These are phyloP conservation scores for Leucoptera coffeella DNA, from an alignment of 2,888 invertebrate genomes.

Conservation along the genomic window DNA sequence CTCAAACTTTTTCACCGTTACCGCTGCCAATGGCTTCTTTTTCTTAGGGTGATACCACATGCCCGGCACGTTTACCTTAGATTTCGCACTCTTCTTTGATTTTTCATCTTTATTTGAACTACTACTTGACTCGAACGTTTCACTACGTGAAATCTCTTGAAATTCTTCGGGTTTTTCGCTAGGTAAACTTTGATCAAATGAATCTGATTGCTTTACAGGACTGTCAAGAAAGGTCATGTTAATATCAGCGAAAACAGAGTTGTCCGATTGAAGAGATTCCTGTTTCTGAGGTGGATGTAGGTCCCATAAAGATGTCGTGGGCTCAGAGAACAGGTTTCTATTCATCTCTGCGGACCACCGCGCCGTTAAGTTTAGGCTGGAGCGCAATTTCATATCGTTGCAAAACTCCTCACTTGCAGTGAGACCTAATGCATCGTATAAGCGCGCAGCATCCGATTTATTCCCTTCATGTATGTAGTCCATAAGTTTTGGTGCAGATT, in stretches of 20 bases:
- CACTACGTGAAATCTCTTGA: slow-evolving; percentile 22
- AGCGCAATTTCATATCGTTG: slow-evolving; percentile 15
- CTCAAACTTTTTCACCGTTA: slow-evolving; percentile 35
- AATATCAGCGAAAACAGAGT: slow-evolving; percentile 15
- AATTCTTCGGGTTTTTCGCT: slow-evolving; percentile 18
- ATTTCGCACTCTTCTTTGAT: slow-evolving; percentile 25
- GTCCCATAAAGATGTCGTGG: no score
- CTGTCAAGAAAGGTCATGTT: slow-evolving; percentile 14
- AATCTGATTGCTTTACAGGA: slow-evolving; percentile 15
- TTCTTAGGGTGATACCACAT: slow-evolving; percentile 46
- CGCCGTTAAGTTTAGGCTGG: slow-evolving; percentile 17
- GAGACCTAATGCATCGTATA: slow-evolving; percentile 37
- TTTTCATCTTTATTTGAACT: slow-evolving; percentile 30
- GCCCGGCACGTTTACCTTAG: slow-evolving; percentile 27
- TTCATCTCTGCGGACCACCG: slow-evolving; percentile 19
- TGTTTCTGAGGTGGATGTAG: slow-evolving; percentile 14
- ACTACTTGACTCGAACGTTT: slow-evolving; percentile 34
- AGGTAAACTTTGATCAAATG: slow-evolving; percentile 12
- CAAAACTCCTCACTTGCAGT: slow-evolving; percentile 22
- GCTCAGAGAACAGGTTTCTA: no score
- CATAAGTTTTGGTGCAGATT: slow-evolving; percentile 41
- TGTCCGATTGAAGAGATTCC: slow-evolving; percentile 12
- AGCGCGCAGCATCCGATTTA: slow-evolving; percentile 39
- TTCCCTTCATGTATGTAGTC: slow-evolving; percentile 42
- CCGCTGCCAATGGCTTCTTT: slow-evolving; percentile 28